Evolutionary conservation across 1,140 invertebrate genomes (phyloP).

Genomic region (Zelostemma sp.): DNA sequence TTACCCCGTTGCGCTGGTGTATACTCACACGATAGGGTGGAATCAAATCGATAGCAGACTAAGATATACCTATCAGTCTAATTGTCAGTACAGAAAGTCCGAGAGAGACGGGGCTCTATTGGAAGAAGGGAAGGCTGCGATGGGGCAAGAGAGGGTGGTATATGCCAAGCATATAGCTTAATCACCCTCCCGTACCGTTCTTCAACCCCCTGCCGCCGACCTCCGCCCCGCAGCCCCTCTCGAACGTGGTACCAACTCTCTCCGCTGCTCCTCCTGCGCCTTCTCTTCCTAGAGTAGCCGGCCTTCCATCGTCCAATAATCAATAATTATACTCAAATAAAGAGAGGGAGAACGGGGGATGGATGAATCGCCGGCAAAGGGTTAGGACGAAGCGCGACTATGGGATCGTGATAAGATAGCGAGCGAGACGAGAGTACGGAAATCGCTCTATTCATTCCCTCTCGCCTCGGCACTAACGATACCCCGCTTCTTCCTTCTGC

Average conservation of each 20-base stretch:
- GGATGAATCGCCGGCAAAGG: conserved; percentile 65
- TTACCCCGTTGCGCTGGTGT: conserved; percentile 60
- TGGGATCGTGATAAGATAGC: conserved; percentile 59
- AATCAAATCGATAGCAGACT: conserved; percentile 71
- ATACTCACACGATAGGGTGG: conserved; percentile 64
- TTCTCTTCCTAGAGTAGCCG: conserved; percentile 66
- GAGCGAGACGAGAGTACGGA: conserved; percentile 57
- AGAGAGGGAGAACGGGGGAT: conserved; percentile 63
- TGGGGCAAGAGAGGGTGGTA: conserved; percentile 54
- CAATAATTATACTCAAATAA: conserved; percentile 72
- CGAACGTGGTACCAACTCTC: conserved; percentile 63
- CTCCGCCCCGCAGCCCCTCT: conserved; percentile 56
- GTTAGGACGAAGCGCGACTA: conserved; percentile 58
- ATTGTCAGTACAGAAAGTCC: conserved; percentile 70
- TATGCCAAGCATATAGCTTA: conserved; percentile 69
- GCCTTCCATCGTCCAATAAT: conserved; percentile 69
- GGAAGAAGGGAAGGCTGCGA: conserved; percentile 26
- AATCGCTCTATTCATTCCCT: conserved; percentile 33
- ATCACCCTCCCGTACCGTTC: conserved; percentile 68
- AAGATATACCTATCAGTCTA: conserved; percentile 71
- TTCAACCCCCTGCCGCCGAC: conserved; percentile 59
- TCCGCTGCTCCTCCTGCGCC: conserved; percentile 50
- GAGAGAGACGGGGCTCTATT: conserved; percentile 55
- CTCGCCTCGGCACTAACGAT: conserved; percentile 30
- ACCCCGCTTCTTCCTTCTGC: conserved; percentile 46